A percentile compares a stretch with the other conserved stretches of the same genome.
Conservation (phyloP, 2,888 invertebrate genomes). For the Schizotus pectinicornis region DNA sequence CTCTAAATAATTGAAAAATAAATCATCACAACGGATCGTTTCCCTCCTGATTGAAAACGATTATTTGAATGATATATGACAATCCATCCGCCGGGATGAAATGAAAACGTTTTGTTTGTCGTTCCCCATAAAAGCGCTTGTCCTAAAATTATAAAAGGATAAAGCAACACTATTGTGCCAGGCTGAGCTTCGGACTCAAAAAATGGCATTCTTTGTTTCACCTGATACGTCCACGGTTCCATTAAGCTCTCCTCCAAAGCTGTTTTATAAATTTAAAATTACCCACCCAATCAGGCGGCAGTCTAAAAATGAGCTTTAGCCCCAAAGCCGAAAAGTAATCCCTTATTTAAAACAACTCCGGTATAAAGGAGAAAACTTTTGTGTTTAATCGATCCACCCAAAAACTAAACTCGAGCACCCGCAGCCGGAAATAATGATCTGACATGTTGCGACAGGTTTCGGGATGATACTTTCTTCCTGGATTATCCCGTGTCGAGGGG, state of each 20-base stretch:
- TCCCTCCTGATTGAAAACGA: slow-evolving; percentile 31
- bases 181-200: slow-evolving; percentile 1
- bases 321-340: slow-evolving; percentile 15
- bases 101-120: slow-evolving; percentile 31
- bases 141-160: slow-evolving; percentile 21
- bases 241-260: too few species aligned
- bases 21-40: slow-evolving; percentile 30
- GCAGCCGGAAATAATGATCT: slow-evolving; percentile 23
- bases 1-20: slow-evolving; percentile 33
- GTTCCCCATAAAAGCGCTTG: slow-evolving; percentile 21
- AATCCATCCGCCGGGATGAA: slow-evolving; percentile 22
- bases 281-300: too few species aligned
- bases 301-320: background rate
- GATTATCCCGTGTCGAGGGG: slow-evolving; percentile 21
- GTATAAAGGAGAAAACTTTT: slow-evolving; percentile 8
- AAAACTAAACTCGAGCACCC: slow-evolving; percentile 12
- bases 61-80: slow-evolving; percentile 32
- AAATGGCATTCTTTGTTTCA: background rate
- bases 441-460: slow-evolving; percentile 15
- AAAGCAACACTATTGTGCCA: slow-evolving; percentile 3
- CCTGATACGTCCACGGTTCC: too few species aligned
- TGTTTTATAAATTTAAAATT: too few species aligned
- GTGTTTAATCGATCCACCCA: slow-evolving; percentile 21
- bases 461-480: slow-evolving; percentile 15
- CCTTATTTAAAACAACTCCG: slow-evolving; percentile 2